A percentile compares a stretch with the other conserved stretches of the same genome.
These are phyloP conservation scores for Pipistrellus pipistrellus DNA, from an alignment of 2,797 vertebrate genomes.

Conservation along the genomic window DNA sequence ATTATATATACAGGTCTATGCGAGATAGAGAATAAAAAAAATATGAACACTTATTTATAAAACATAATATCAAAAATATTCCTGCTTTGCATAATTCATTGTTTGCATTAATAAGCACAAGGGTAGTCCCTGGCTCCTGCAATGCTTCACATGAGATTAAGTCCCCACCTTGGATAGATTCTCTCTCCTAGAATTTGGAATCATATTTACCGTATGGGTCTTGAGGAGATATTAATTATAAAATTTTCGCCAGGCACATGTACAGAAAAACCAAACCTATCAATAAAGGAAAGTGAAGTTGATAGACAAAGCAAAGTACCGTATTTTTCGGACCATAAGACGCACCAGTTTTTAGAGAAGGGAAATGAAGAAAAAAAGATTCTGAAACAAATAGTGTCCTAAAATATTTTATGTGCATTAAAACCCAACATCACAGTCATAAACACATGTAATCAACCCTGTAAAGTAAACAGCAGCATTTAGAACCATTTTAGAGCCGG, in stretches of 20 bases:
- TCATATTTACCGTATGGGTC: neutral
- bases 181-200: neutral
- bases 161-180: neutral
- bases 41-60: neutral
- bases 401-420: too few species aligned
- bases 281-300: neutral
- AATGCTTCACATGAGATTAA: neutral
- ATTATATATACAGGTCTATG: neutral
- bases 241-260: neutral
- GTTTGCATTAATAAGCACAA: neutral
- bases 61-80: neutral
- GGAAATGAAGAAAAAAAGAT: too few species aligned
- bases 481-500: too few species aligned
- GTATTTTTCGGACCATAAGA: too few species aligned
- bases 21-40: neutral
- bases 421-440: too few species aligned
- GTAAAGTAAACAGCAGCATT: too few species aligned
- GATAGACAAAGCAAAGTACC: neutral
- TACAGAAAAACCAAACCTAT: neutral
- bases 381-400: too few species aligned
- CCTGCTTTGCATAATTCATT: neutral
- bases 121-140: neutral
- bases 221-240: neutral
- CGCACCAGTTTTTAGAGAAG: too few species aligned
- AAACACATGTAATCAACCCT: too few species aligned